These are phyloP conservation scores for Achlya flavicornis DNA, from an alignment of 2,888 invertebrate species.

Conservation along the genomic window DNA sequence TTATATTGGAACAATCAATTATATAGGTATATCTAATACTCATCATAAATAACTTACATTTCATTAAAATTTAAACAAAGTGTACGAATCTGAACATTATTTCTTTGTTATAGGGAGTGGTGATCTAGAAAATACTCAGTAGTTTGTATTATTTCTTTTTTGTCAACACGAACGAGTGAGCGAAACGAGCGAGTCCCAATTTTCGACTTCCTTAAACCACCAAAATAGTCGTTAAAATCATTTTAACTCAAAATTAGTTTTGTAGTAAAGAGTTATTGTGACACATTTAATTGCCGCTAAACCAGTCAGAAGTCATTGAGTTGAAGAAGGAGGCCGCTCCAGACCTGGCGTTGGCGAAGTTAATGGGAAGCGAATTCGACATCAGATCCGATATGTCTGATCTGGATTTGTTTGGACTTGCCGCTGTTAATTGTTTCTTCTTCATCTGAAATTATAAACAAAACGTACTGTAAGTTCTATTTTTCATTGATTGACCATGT, in stretches of 20 bases:
- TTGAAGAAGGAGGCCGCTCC: slow-evolving; percentile 92
- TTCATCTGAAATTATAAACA: slow-evolving; percentile 61
- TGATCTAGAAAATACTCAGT: too few relatives aligned
- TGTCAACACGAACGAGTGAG: too few relatives aligned
- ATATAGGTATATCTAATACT: neutral
- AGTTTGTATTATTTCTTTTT: too few relatives aligned
- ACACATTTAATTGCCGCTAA: slow-evolving; percentile 75
- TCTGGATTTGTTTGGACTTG: slow-evolving; percentile 65
- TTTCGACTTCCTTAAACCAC: too few relatives aligned
- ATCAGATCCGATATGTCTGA: slow-evolving; percentile 71
- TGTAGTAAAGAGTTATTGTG: too few relatives aligned
- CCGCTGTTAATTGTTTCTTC: slow-evolving; percentile 68
- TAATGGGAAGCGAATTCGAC: slow-evolving; percentile 70
- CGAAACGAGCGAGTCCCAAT: too few relatives aligned
- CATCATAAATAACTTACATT: neutral
- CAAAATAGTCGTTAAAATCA: too few relatives aligned
- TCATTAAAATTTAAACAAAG: slow-evolving; percentile 9
- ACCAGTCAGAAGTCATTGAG: slow-evolving; percentile 93
- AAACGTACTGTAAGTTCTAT: neutral
- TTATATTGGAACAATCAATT: neutral
- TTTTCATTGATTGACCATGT: neutral
- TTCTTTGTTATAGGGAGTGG: too few relatives aligned
- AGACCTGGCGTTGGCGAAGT: slow-evolving; percentile 85
- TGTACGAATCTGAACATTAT: too few relatives aligned
- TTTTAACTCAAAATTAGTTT: too few relatives aligned